Conservation (phyloP, 2,113 vertebrate genomes). For the Meriones unguiculatus region DNA sequence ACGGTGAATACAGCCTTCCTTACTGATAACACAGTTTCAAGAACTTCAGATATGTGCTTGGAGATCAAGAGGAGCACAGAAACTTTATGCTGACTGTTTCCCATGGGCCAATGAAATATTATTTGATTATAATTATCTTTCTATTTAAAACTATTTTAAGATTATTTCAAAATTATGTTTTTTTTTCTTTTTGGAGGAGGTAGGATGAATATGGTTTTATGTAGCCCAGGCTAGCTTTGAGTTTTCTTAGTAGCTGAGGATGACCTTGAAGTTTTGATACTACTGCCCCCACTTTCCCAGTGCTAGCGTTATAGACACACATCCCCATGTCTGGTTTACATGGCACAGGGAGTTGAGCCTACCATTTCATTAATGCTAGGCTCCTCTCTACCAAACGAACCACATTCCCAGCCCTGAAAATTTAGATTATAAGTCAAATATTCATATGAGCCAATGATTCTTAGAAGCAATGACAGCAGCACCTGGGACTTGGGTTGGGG, state of each 20-base stretch:
- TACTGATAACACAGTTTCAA: conserved; percentile 46
- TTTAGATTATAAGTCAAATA: neutral
- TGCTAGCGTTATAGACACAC: neutral
- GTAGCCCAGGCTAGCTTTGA: neutral
- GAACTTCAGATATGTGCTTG: conserved; percentile 52
- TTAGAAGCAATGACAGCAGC: neutral
- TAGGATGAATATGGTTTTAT: neutral
- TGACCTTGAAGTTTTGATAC: neutral
- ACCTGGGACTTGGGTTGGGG: neutral
- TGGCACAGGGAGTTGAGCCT: neutral
- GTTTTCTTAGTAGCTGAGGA: neutral
- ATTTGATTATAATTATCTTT: neutral
- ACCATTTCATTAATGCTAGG: neutral
- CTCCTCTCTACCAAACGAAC: neutral
- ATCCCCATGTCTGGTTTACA: neutral
- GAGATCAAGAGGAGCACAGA: conserved; percentile 40
- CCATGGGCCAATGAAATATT: neutral
- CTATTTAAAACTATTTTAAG: neutral
- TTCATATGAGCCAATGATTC: neutral
- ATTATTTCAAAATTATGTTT: neutral
- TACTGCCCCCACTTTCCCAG: neutral
- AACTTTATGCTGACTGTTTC: neutral
- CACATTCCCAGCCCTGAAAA: neutral
- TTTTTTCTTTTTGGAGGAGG: neutral
- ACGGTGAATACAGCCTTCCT: neutral